A percentile compares a stretch with the other conserved stretches of the same genome.
Conservation (phyloP, 2,113 vertebrate species). For the Catharus fuscescens region DNA sequence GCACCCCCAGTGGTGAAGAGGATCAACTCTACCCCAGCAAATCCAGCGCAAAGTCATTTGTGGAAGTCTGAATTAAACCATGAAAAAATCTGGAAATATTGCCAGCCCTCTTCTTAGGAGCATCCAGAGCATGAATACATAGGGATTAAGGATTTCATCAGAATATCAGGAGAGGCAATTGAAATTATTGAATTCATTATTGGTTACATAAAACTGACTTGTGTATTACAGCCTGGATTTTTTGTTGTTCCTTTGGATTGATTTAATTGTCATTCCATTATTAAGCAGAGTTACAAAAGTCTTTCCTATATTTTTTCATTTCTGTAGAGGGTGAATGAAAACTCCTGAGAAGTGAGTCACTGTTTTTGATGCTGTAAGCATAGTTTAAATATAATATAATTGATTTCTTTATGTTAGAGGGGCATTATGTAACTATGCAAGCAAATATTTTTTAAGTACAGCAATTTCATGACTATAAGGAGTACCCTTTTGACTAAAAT, state of each 20-base stretch:
- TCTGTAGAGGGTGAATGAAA: neutral
- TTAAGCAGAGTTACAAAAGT: neutral
- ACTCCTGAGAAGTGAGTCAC: neutral
- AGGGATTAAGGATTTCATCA: neutral
- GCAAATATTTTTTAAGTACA: neutral
- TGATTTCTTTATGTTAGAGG: neutral
- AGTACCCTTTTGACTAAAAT: too few species aligned
- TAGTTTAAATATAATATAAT: neutral
- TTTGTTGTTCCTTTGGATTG: neutral
- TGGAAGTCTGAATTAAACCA: neutral
- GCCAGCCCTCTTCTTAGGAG: neutral
- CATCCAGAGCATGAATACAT: neutral
- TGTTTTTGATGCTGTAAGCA: neutral
- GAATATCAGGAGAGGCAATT: neutral
- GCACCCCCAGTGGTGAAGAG: accelerated
- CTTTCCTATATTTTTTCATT: neutral
- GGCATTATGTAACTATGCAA: neutral
- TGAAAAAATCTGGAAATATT: neutral
- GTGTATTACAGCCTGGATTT: neutral
- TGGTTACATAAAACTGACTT: neutral
- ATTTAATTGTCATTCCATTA: neutral
- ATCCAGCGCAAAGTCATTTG: neutral
- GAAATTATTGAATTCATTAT: neutral
- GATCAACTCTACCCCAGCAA: neutral
- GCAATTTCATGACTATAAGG: too few species aligned